Percentiles rank a stretch among this genome's conserved stretches.
These are phyloP conservation scores for Drosophila mayri DNA, from an alignment of 1,140 invertebrate genomes.

Conservation along the genomic window DNA sequence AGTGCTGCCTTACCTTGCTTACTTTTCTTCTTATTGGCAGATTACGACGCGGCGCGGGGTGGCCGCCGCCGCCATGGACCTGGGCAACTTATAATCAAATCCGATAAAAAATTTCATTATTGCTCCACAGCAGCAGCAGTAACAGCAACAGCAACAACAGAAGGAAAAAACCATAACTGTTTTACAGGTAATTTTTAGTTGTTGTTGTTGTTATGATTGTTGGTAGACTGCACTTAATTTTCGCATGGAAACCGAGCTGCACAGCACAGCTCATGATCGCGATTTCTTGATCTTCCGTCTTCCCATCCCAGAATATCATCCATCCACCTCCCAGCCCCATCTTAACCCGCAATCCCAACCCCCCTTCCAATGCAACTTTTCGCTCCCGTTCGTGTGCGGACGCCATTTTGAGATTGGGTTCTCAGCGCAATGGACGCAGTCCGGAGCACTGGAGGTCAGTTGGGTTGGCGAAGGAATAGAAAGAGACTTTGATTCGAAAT, in stretches of 20 bases:
- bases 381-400: slow-evolving; percentile 51
- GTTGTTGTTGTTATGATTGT: slow-evolving; percentile 76
- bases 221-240: slow-evolving; percentile 80
- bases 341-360: neutral
- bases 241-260: slow-evolving; percentile 61
- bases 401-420: slow-evolving; percentile 73
- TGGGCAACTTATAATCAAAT: slow-evolving; percentile 81
- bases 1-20: slow-evolving; percentile 57
- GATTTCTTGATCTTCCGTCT: slow-evolving; percentile 74
- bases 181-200: slow-evolving; percentile 78
- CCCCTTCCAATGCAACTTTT: slow-evolving; percentile 8
- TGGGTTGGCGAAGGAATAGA: slow-evolving; percentile 67
- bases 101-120: slow-evolving; percentile 84
- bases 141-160: slow-evolving; percentile 23
- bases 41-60: slow-evolving; percentile 71
- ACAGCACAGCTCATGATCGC: slow-evolving; percentile 69
- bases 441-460: slow-evolving; percentile 59
- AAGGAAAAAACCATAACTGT: slow-evolving; percentile 69
- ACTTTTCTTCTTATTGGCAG: slow-evolving; percentile 83
- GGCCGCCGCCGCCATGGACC: slow-evolving; percentile 25
- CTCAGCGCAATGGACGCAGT: slow-evolving; percentile 53
- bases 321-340: slow-evolving; percentile 17
- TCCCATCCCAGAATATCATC: slow-evolving; percentile 45
- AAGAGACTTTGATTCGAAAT: slow-evolving; percentile 80
- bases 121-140: slow-evolving; percentile 65